Conservation (phyloP, 2,888 invertebrate genomes). For the Dorcus parallelipipedus region DNA sequence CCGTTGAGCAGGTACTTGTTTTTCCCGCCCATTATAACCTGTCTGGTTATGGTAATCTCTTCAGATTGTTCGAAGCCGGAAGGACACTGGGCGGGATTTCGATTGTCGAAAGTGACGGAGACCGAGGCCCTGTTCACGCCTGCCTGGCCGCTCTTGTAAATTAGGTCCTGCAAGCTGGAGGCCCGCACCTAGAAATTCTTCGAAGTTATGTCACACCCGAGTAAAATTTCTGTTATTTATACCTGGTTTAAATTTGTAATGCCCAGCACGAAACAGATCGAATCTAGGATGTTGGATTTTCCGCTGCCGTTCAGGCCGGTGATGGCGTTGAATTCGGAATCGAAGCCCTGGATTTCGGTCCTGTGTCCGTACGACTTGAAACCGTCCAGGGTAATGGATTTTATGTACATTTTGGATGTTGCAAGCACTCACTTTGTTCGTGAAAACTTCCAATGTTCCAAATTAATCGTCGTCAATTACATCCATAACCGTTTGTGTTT, state of each 20-base stretch:
- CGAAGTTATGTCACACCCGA: neutral
- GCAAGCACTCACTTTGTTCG: too few relatives aligned
- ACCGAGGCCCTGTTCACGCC: conserved; percentile 95
- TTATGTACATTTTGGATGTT: conserved; percentile 73
- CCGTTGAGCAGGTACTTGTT: conserved; percentile 95
- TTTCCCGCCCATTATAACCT: conserved; percentile 83
- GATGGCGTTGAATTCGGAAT: conserved; percentile 94
- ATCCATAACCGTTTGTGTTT: too few relatives aligned
- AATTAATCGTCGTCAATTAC: too few relatives aligned
- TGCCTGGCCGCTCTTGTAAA: conserved; percentile 97
- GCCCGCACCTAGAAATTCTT: conserved; percentile 73
- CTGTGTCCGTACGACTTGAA: conserved; percentile 97
- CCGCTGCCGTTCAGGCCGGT: conserved; percentile 98
- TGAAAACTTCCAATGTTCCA: too few relatives aligned
- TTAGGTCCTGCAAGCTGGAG: conserved; percentile 85
- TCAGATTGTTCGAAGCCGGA: conserved; percentile 86
- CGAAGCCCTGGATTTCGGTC: conserved; percentile 89
- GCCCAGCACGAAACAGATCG: conserved; percentile 96
- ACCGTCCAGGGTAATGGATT: conserved; percentile 89
- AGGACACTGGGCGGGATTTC: conserved; percentile 75
- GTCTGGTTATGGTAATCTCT: conserved; percentile 90
- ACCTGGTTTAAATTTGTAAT: conserved; percentile 90
- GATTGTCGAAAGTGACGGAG: conserved; percentile 92
- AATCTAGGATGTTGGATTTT: conserved; percentile 95
- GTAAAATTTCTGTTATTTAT: conserved; percentile 38